Evolutionary conservation across 2,113 vertebrate genomes (phyloP).

Genomic region (Probosciger aterrimus): DNA sequence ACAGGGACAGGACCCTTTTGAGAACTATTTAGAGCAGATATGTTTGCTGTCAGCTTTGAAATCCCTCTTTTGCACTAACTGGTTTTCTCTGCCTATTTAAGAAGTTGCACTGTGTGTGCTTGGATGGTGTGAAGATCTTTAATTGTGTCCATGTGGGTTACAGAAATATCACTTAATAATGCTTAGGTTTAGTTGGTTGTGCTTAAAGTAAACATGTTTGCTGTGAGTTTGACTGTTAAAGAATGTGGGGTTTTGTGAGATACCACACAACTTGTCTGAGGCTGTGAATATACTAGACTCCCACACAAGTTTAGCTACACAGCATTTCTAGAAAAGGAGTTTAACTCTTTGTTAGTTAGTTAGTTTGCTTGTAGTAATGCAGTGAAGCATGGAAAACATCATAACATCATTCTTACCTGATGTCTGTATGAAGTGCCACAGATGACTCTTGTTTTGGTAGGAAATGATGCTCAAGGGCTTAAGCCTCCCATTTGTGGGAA

Average conservation of each 20-base stretch:
- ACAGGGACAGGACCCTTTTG: rapidly evolving
- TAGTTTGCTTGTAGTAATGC: neutral
- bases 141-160: rapidly evolving
- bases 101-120: neutral
- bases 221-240: neutral
- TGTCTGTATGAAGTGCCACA: neutral
- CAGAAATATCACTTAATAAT: neutral
- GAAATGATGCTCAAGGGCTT: neutral
- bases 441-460: neutral
- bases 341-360: neutral
- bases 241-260: neutral
- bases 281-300: neutral
- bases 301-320: neutral
- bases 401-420: neutral
- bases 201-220: neutral
- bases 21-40: neutral
- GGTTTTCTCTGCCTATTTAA: neutral
- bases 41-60: neutral
- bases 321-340: neutral
- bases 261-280: neutral
- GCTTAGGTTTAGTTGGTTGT: neutral
- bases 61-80: neutral
- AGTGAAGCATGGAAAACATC: neutral
- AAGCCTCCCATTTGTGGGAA: neutral
- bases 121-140: neutral